Evolutionary conservation across 2,888 invertebrate species (phyloP), one percentile per base, ranked within the genome.

Genomic region (Melieria omissa): DNA sequence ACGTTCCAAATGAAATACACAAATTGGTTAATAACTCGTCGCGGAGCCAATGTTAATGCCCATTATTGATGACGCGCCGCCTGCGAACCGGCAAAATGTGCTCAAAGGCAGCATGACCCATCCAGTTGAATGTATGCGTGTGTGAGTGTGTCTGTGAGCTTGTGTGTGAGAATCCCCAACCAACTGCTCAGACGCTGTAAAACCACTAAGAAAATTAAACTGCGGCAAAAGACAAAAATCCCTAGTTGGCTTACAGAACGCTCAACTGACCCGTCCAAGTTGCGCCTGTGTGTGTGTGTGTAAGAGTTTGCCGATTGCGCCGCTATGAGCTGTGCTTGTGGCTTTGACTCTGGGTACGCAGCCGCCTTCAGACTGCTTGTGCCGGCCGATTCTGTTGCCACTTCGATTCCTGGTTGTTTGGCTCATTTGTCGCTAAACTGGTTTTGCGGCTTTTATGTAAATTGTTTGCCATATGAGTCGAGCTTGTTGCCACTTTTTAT

Each of bases 381-480:
- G 46, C 64, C 71, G 70, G 74, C 55, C 8, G 54, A 49, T 70
- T 64, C 46, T 60, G 54, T 68, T 64, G 52, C 14, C n/a, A 63
- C 73, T 68, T 63, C 63, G 70, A 66, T 62, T 76, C 77, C 70
- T 72, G 77, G 77, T 29, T 29, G 29, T 75, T 64, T 47, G 42
- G 73, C 63, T 64, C 67, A 63, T 66, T 70, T 71, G 71, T 76
- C 69, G 68, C 69, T 65, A 80, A 81, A 83, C 83, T 77, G 83
- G 83, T 83, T 83, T 79, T 77, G 81, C 80, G 78, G 79, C 80
- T 83, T 84, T 83, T 81, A 84, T 84, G 83, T 84, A 83, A 84
- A 83, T 84, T 78, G 80, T 77, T 76, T 72, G 63, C 55, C 54
- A 45, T 16, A 44, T 46, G 62, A 16, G 69, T 62, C 69, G 55